Percentiles rank a stretch among this genome's conserved stretches.
phyloP scores from a whole-genome alignment of 2,113 vertebrate species.

The Sigmodon hispidus region DNA sequence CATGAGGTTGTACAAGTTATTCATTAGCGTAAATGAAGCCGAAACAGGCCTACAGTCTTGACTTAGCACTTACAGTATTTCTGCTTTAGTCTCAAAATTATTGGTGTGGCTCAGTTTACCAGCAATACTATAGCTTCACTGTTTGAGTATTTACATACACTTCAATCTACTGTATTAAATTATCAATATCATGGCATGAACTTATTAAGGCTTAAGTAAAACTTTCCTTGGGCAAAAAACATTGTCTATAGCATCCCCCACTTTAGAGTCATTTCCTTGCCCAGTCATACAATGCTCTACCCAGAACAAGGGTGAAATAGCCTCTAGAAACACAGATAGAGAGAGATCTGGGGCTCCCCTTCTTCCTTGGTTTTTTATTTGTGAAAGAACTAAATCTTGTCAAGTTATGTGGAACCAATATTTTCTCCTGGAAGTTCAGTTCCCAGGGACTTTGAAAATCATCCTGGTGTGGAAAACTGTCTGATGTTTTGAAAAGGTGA shows the following conservation, averaged over 20 bases:
- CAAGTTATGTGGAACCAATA: not conserved
- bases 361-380: not conserved
- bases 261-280: no score
- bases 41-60: not conserved
- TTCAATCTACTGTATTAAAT: not conserved
- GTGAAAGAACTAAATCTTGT: not conserved
- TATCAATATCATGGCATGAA: not conserved
- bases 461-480: not conserved
- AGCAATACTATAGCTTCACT: not conserved
- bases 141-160: not conserved
- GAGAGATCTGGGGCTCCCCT: not conserved
- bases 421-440: not conserved
- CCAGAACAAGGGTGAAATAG: no score
- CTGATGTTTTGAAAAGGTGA: not conserved
- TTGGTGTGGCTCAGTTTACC: not conserved
- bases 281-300: fast-evolving
- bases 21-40: not conserved
- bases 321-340: not conserved
- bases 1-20: not conserved
- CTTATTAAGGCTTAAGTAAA: not conserved
- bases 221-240: not conserved
- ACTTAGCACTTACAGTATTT: not conserved
- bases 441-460: not conserved
- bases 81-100: not conserved
- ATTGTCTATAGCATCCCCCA: fast-evolving